Evolutionary conservation across 1,140 invertebrate species (phyloP).

Genomic region (Trachelipus rathkii): DNA sequence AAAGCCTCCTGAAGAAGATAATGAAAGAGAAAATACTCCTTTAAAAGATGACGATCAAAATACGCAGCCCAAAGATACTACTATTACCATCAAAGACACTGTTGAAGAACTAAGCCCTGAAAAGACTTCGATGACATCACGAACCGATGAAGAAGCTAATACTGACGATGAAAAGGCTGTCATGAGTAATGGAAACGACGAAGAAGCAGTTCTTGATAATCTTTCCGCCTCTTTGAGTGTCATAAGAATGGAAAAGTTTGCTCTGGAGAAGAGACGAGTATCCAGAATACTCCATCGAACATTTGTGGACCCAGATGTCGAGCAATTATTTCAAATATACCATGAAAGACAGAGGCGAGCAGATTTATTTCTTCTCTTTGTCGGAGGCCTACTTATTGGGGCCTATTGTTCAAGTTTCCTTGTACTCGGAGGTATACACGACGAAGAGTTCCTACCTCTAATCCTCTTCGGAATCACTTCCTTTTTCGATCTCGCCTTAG

Average conservation of each 20-base stretch:
- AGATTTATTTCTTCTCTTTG: conserved; percentile 32
- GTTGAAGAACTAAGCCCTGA: not conserved
- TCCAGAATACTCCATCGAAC: conserved; percentile 38
- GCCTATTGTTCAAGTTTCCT: conserved; percentile 19
- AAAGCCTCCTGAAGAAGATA: not conserved
- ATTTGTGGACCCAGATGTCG: conserved; percentile 38
- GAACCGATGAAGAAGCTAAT: conserved; percentile 21
- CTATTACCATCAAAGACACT: not conserved
- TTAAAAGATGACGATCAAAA: not conserved
- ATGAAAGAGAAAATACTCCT: not conserved
- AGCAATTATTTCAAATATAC: conserved; percentile 35
- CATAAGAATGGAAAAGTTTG: conserved; percentile 40
- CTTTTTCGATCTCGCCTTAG: conserved; percentile 19
- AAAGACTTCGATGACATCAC: conserved; percentile 18
- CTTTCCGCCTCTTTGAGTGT: conserved; percentile 38
- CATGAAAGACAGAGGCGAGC: conserved; percentile 36
- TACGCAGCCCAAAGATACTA: not conserved
- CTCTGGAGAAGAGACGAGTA: conserved; percentile 34
- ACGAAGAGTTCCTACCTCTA: conserved; percentile 4
- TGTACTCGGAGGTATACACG: conserved; percentile 6
- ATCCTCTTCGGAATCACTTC: conserved; percentile 13
- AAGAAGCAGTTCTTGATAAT: conserved; percentile 25
- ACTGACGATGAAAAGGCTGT: not conserved
- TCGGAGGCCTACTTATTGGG: conserved; percentile 21
- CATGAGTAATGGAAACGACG: conserved; percentile 7